Evolutionary conservation across 2,888 invertebrate genomes (phyloP).

Genomic region (Hyposoter dolosus): DNA sequence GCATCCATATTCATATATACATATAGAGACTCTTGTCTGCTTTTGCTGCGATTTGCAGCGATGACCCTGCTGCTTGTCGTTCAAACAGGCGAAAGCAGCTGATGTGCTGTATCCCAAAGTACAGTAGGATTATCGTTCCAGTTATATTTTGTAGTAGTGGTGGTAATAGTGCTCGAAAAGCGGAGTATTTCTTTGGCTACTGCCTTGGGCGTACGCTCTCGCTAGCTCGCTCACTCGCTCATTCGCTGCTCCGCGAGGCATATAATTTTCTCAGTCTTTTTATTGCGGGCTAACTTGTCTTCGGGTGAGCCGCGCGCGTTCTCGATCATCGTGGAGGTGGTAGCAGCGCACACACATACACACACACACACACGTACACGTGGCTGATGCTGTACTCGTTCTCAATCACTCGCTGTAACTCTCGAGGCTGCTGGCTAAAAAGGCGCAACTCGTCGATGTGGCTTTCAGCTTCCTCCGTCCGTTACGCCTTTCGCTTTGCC

Average conservation of each 20-base stretch:
- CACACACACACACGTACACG: background rate
- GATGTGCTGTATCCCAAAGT: conserved; percentile 46
- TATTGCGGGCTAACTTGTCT: conserved; percentile 85
- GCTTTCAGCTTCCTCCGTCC: background rate
- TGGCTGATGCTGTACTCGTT: conserved; percentile 37
- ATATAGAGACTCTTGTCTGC: background rate
- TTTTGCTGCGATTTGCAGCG: too few species aligned
- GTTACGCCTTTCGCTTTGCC: conserved; percentile 16
- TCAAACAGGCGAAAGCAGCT: conserved; percentile 30
- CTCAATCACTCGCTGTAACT: conserved; percentile 21
- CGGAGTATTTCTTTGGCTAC: conserved; percentile 80
- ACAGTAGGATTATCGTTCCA: conserved; percentile 47
- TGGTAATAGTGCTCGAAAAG: conserved; percentile 77
- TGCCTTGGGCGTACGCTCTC: conserved; percentile 75
- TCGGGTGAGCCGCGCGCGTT: conserved; percentile 82
- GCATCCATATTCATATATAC: conserved; percentile 14
- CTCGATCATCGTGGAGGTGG: conserved; percentile 82
- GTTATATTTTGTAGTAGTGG: background rate
- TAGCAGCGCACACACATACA: conserved; percentile 71
- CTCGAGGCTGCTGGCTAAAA: background rate
- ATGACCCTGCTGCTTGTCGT: background rate
- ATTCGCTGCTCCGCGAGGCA: conserved; percentile 77
- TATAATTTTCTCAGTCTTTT: conserved; percentile 85
- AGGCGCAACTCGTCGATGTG: background rate
- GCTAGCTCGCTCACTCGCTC: background rate